Base-by-base conservation (phyloP, 1,140 invertebrate species). In the Helicorthomorpha holstii region DNA sequence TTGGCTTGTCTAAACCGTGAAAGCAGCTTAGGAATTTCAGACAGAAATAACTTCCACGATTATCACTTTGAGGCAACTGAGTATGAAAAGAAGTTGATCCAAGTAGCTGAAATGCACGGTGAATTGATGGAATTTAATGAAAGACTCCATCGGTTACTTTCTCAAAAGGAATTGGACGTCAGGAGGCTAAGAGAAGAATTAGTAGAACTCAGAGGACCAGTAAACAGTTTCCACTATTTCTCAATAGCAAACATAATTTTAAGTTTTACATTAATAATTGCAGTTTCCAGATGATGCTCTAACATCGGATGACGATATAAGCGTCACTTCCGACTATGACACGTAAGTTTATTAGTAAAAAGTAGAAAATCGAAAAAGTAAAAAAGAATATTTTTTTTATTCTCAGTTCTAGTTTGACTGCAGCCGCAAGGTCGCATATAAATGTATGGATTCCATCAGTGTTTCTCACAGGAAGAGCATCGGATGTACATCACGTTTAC, bases 51-150 rank as follows among this genome's bases (percentile, higher is more conserved):
- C 1, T 65, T 60, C 34, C 63, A 69, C 34, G 73, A 74, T 57
- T 74, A 74, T 56, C 80, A 79, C 58, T 64, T 75, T 51, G 86
- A 92, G 69, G 80, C 85, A 2, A 77, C 76, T 54, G 77, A 87
- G 49, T 93, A 89, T 69, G 85, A 93, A 66, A 77, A 76, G 57
- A 93, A 94, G 72, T 72, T 94, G 19, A 81, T 93, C 55, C 86
- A 92, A 74, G 87, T 94, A 1, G 89, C 90, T 14, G 87, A 94
- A 71, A 94, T 94, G 90, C 89, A 93, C 65, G 88, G 86, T 1
- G 90, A 94, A 66, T 66, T 94, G 21, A 90, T 94, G 82, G 89
- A 94, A 68, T 89, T 93, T 60, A 94, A 93, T 72, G 80, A 80
- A 24, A 64, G 75, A 58, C 62, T 81, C 22, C 77, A 80, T 55